Evolutionary conservation across 2,113 vertebrate species (phyloP), one percentile per base, ranked within the genome.

Genomic region (Oplegnathus fasciatus): DNA sequence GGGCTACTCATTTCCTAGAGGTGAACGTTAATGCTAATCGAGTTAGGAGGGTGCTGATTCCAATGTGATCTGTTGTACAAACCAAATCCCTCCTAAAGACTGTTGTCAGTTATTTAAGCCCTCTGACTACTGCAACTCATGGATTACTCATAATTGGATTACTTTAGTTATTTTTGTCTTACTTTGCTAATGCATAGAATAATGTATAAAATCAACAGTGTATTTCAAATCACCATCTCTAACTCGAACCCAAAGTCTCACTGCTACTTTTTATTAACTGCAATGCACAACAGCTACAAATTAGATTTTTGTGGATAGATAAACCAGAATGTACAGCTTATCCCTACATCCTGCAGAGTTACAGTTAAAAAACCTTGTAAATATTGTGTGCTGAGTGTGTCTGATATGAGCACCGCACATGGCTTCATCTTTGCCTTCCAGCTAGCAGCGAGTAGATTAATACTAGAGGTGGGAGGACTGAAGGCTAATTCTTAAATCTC

Each of bases 111-210:
- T 89, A 67, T 77, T 85, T 85, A 89, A 88, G 64, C 77, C 88
- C 57, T 50, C 77, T 30, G 68, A 85, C 84, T 82, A 84, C 77
- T 77, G 71, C 75, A 82, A 78, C 48, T 75, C 76, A 78, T 86
- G 84, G 79, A 90, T 90, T 85, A 89, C 82, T 82, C 57, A 75
- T 94, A 91, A 89, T 90, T 92, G 81, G 86, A 90, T 91, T 89
- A 90, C 70, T 84, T 90, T 80, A 68, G 80, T 78, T 82, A 73
- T 68, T 80, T 75, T 80, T 90, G 67, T 76, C 28, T 76, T 80
- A 17, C 32, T 82, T 75, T 73, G 50, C 67, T 66, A 50, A 76
- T 82, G n/a, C 70, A 61, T 44, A 64, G 37, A 54, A 71, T 52
- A 79, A 81, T 72, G 22, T 75, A 22, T 37, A 52, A 60, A 58